Percentiles rank a stretch among this genome's conserved stretches.
phyloP scores from a whole-genome alignment of 2,888 invertebrate species.

The Brachypalpus laphriformis region DNA sequence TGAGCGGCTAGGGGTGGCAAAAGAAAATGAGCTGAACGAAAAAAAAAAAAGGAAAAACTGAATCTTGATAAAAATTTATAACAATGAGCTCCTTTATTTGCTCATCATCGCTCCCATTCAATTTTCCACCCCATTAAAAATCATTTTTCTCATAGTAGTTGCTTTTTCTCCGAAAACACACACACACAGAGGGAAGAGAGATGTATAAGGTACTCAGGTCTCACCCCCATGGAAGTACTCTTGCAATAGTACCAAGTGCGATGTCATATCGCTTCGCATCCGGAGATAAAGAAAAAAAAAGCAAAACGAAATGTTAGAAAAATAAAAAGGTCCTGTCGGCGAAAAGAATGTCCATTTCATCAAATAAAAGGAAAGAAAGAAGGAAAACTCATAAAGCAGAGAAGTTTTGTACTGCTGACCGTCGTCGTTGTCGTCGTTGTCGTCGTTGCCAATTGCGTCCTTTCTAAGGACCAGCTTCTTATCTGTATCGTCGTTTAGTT shows the following conservation, averaged over 20 bases:
- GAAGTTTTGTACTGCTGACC: conserved; percentile 35
- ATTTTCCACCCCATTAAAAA: conserved; percentile 78
- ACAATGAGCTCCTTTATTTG: conserved; percentile 76
- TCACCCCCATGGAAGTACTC: conserved; percentile 29
- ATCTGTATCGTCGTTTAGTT: conserved; percentile 39
- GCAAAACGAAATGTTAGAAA: conserved; percentile 77
- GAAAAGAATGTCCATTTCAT: conserved; percentile 61
- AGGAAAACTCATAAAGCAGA: conserved; percentile 62
- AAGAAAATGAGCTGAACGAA: conserved; percentile 49
- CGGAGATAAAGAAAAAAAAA: conserved; percentile 64
- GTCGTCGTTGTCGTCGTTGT: too few relatives aligned
- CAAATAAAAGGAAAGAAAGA: conserved; percentile 39
- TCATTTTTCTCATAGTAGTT: conserved; percentile 72
- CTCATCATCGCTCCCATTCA: conserved; percentile 77
- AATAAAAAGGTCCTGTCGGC: conserved; percentile 65
- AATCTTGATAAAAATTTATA: conserved; percentile 74
- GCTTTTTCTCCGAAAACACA: conserved; percentile 9
- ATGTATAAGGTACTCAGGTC: not conserved
- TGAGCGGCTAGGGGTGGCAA: conserved; percentile 67
- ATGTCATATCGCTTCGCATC: conserved; percentile 69
- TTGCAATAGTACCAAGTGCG: conserved; percentile 45
- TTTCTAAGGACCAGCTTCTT: conserved; percentile 60
- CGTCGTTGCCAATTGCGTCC: conserved; percentile 57
- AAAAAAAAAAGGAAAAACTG: conserved; percentile 60
- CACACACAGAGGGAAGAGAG: conserved; percentile 6